phyloP scores from a whole-genome alignment of 2,888 invertebrate genomes.

The Scaptomyza tumidula region DNA sequence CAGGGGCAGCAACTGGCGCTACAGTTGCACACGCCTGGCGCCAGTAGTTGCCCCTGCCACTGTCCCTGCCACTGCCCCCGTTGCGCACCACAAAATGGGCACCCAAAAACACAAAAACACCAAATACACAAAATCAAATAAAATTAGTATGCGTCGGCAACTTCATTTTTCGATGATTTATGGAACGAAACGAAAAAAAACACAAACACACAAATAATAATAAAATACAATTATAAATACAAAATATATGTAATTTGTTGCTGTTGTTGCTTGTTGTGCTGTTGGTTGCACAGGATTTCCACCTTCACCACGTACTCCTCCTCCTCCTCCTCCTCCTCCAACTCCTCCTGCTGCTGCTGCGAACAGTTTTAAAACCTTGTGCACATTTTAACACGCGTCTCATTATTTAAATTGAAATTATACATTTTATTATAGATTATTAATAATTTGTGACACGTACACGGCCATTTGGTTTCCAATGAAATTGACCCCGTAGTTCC shows the following conservation, averaged over 20 bases:
- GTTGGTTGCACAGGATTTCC: conserved; percentile 42
- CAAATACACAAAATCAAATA: conserved; percentile 15
- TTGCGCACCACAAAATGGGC: conserved; percentile 66
- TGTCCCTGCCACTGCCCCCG: conserved; percentile 38
- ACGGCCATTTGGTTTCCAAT: conserved; percentile 61
- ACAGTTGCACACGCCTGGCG: conserved; percentile 64
- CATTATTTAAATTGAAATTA: conserved; percentile 76
- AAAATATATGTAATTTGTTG: conserved; percentile 2
- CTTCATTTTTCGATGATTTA: conserved; percentile 79
- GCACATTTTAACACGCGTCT: conserved; percentile 73
- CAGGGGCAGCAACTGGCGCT: conserved; percentile 64
- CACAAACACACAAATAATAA: conserved; percentile 6
- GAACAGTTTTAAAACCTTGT: conserved; percentile 2
- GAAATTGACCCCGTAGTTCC: conserved; percentile 49
- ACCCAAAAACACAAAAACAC: conserved; percentile 47
- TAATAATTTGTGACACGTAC: conserved; percentile 79
- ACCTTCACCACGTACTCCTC: no score
- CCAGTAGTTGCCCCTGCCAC: conserved; percentile 51
- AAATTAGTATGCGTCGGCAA: conserved; percentile 77
- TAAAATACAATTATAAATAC: conserved; percentile 4
- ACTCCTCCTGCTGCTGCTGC: neutral
- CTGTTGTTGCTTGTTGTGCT: conserved; percentile 14
- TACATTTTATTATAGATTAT: conserved; percentile 78
- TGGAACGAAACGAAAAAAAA: conserved; percentile 57
- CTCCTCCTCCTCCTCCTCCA: neutral